Evolutionary conservation across 1,140 invertebrate species (phyloP).

Genomic region (Pectinophora gossypiella): DNA sequence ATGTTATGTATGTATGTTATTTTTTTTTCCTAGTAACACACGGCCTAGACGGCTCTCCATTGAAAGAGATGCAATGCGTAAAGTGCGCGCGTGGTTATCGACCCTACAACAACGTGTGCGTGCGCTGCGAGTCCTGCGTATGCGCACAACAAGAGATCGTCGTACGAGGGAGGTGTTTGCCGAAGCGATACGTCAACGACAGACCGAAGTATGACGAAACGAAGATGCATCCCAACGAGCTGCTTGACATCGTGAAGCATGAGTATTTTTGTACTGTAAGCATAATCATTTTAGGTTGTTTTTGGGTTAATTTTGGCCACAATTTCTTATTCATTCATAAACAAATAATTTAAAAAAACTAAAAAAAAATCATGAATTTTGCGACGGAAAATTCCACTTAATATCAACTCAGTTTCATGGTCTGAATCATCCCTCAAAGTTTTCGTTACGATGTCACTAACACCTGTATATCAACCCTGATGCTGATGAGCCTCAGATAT

Average conservation of each 20-base stretch:
- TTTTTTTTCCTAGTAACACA: slow-evolving; percentile 55
- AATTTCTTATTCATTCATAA: too few relatives aligned
- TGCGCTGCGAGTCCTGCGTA: slow-evolving; percentile 41
- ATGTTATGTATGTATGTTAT: too few relatives aligned
- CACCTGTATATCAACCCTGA: too few relatives aligned
- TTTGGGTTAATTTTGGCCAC: too few relatives aligned
- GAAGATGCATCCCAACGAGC: slow-evolving; percentile 30
- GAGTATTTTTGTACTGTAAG: slow-evolving; percentile 61
- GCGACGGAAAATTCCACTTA: too few relatives aligned
- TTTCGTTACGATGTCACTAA: too few relatives aligned
- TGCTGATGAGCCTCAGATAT: neutral
- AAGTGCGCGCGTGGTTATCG: slow-evolving; percentile 53
- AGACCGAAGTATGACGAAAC: slow-evolving; percentile 49
- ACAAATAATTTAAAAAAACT: too few relatives aligned
- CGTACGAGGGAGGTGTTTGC: slow-evolving; percentile 39
- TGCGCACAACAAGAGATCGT: slow-evolving; percentile 38
- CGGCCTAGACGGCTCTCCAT: slow-evolving; percentile 53
- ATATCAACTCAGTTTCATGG: too few relatives aligned
- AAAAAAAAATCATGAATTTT: too few relatives aligned
- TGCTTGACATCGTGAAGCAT: slow-evolving; percentile 49
- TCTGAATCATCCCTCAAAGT: too few relatives aligned
- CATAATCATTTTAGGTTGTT: slow-evolving; percentile 9
- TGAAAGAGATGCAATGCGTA: slow-evolving; percentile 55
- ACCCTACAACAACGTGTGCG: slow-evolving; percentile 37
- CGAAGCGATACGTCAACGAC: slow-evolving; percentile 40